Percentiles rank a stretch among this genome's conserved stretches.
Evolutionary conservation across 2,797 vertebrate genomes (phyloP).

Genomic region (Australoheros facetus): DNA sequence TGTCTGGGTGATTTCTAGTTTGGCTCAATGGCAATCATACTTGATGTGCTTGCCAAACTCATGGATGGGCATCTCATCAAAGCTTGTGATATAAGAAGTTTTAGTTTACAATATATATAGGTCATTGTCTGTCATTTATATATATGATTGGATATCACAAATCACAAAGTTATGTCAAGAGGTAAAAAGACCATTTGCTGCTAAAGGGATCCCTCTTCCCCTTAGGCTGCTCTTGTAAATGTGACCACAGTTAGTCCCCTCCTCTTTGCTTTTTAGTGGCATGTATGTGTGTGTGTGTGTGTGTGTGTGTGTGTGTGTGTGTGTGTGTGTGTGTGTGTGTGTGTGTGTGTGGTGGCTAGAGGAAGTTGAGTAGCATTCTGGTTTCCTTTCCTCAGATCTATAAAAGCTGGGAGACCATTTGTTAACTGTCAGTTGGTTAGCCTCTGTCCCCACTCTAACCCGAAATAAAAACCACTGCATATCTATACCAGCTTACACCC

Average conservation of each 20-base stretch:
- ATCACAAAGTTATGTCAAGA: not conserved
- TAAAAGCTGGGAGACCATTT: slow-evolving; percentile 66
- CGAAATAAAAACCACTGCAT: slow-evolving; percentile 61
- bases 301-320: slow-evolving; percentile 29
- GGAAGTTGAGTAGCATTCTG: slow-evolving; percentile 62
- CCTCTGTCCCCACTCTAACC: slow-evolving; percentile 66
- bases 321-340: slow-evolving; percentile 34
- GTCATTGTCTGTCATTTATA: not conserved
- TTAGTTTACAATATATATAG: no score
- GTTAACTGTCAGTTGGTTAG: slow-evolving; percentile 64
- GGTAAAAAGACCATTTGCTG: not conserved
- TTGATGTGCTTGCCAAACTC: not conserved
- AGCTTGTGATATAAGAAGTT: not conserved
- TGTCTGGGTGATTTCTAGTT: not conserved
- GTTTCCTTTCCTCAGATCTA: slow-evolving; percentile 62
- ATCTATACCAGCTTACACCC: slow-evolving; percentile 56
- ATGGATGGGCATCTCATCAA: not conserved
- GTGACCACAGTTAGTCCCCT: slow-evolving; percentile 43
- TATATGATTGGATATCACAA: not conserved
- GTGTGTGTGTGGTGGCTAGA: slow-evolving; percentile 32
- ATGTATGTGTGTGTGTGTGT: slow-evolving; percentile 19
- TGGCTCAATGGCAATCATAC: not conserved
- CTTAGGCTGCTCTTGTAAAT: slow-evolving; percentile 49
- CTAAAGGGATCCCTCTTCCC: slow-evolving; percentile 18
- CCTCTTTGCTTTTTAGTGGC: slow-evolving; percentile 52